Conservation (phyloP, 1,140 invertebrate species). For the Drosophila repletoides region DNA sequence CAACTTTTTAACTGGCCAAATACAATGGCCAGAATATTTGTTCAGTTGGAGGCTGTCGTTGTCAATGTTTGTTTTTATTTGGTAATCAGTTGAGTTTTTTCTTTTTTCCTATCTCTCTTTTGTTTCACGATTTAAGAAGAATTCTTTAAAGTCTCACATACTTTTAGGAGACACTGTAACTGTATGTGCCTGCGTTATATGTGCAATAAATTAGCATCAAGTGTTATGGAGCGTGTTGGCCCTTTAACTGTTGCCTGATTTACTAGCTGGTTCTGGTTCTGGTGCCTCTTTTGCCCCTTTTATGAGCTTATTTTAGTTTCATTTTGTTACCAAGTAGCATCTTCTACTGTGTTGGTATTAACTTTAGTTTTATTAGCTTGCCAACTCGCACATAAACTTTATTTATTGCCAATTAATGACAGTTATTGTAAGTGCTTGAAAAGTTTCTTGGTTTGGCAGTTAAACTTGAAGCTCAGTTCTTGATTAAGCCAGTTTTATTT, state of each 20-base stretch:
- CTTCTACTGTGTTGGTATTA: neutral
- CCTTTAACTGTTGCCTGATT: slow-evolving; percentile 26
- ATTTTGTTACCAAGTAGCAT: slow-evolving; percentile 4
- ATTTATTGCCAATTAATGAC: slow-evolving; percentile 15
- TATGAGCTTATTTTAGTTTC: slow-evolving; percentile 1
- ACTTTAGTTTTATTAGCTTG: slow-evolving; percentile 22
- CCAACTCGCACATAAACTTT: slow-evolving; percentile 10
- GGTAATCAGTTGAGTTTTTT: slow-evolving; percentile 20
- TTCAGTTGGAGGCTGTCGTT: slow-evolving; percentile 13
- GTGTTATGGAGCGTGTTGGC: slow-evolving; percentile 16
- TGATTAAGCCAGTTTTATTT: no score
- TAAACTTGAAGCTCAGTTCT: no score
- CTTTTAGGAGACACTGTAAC: neutral
- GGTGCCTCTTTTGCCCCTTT: slow-evolving; percentile 17
- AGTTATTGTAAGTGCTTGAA: neutral
- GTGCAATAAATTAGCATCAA: slow-evolving; percentile 38
- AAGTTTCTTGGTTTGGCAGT: neutral
- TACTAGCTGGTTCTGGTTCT: slow-evolving; percentile 1
- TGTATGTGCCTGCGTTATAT: slow-evolving; percentile 2
- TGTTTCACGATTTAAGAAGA: neutral
- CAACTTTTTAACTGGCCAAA: neutral
- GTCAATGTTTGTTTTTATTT: slow-evolving; percentile 2
- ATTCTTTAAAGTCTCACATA: slow-evolving; percentile 9
- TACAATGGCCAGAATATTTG: slow-evolving; percentile 39
- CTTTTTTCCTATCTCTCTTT: neutral